phyloP scores from a whole-genome alignment of 2,113 vertebrate species.

The Chauna torquata region DNA sequence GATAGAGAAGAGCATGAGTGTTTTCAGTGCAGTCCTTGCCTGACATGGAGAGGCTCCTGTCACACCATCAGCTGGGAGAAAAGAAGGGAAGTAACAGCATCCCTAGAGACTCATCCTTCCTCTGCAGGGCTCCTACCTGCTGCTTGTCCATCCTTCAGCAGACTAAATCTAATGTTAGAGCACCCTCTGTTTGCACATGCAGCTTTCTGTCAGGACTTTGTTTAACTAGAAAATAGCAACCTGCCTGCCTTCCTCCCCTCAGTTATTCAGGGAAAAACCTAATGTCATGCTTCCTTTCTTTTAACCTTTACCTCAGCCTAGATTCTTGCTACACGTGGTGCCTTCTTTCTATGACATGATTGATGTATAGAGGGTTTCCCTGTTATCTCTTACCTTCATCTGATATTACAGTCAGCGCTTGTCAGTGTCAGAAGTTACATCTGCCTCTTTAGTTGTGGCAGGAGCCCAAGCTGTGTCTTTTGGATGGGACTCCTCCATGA shows the following conservation, averaged over 20 bases:
- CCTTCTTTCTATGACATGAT: neutral
- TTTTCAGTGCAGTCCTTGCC: neutral
- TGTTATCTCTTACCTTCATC: constrained; percentile 1
- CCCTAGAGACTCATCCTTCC: neutral
- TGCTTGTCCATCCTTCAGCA: neutral
- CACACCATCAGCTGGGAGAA: neutral
- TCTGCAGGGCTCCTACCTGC: neutral
- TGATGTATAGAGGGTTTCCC: neutral
- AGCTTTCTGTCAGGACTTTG: neutral
- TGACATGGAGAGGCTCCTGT: neutral
- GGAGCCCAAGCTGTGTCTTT: neutral
- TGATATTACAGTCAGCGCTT: neutral
- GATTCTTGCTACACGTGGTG: neutral
- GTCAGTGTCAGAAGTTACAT: constrained; percentile 14
- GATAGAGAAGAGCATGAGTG: accelerated
- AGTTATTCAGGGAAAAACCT: neutral
- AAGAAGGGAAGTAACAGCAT: neutral
- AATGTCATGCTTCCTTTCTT: neutral
- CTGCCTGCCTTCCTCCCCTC: neutral
- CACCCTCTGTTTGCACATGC: neutral
- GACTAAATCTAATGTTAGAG: neutral
- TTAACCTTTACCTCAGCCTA: neutral
- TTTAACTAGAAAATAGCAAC: neutral
- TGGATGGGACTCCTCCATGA: neutral
- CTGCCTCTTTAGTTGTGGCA: neutral